Percentiles rank a stretch among this genome's conserved stretches.
These are phyloP conservation scores for Charanyca ferruginea DNA, from an alignment of 2,888 invertebrate species.

Conservation along the genomic window DNA sequence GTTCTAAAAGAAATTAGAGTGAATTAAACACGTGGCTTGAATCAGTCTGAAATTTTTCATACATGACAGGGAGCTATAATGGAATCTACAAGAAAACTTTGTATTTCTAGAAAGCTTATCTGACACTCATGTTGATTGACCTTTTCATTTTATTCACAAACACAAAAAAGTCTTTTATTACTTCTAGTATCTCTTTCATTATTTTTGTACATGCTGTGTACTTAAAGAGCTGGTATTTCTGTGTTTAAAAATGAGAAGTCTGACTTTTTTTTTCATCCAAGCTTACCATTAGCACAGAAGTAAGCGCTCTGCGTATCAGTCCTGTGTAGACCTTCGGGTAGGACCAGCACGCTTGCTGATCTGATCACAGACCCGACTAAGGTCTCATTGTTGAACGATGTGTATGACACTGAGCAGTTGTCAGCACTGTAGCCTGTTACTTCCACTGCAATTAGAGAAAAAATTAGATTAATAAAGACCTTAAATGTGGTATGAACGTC, in stretches of 20 bases:
- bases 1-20: slow-evolving; percentile 82
- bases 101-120: too few relatives aligned
- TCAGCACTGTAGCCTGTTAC: slow-evolving; percentile 93
- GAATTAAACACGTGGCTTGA: not conserved
- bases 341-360: slow-evolving; percentile 91
- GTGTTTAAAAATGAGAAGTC: not conserved
- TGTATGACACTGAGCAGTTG: slow-evolving; percentile 91
- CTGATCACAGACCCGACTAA: slow-evolving; percentile 92
- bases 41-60: too few relatives aligned
- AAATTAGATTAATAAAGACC: not conserved
- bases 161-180: too few relatives aligned
- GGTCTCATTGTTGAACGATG: slow-evolving; percentile 90
- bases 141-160: too few relatives aligned
- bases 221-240: not conserved
- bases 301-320: slow-evolving; percentile 93
- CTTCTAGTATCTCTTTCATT: not conserved
- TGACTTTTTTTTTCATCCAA: not conserved
- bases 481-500: not conserved
- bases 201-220: not conserved
- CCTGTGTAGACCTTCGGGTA: slow-evolving; percentile 92
- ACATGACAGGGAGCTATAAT: not conserved
- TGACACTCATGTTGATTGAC: too few relatives aligned
- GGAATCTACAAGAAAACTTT: too few relatives aligned
- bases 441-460: slow-evolving; percentile 89
- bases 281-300: slow-evolving; percentile 93